These are phyloP conservation scores for Nycteola revayana DNA, from an alignment of 2,888 invertebrate genomes.

Conservation along the genomic window DNA sequence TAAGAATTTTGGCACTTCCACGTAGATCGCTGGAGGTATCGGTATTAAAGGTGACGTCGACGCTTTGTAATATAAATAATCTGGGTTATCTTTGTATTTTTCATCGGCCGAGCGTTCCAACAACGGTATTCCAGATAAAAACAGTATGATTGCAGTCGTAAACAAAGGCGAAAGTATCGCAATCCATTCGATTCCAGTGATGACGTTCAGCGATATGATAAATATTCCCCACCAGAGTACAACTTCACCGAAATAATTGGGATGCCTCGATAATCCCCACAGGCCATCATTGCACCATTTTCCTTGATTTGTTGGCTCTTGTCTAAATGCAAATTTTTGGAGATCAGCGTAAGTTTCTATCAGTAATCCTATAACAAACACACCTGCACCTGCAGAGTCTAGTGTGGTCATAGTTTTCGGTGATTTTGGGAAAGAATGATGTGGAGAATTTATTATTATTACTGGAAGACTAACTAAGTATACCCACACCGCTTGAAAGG, in stretches of 20 bases:
- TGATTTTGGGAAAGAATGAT: conserved; percentile 87
- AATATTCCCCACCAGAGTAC: conserved; percentile 97
- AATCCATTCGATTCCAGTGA: conserved; percentile 92
- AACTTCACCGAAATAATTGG: conserved; percentile 97
- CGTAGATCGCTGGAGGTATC: conserved; percentile 92
- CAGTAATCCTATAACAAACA: conserved; percentile 92
- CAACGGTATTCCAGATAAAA: conserved; percentile 94
- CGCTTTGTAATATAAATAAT: conserved; percentile 93
- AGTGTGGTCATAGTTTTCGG: conserved; percentile 93
- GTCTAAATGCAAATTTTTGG: conserved; percentile 95
- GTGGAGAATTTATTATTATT: conserved; percentile 93
- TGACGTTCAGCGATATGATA: conserved; percentile 92
- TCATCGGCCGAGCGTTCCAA: conserved; percentile 94
- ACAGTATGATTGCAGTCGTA: conserved; percentile 92
- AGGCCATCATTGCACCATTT: conserved; percentile 96
- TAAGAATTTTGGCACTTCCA: conserved; percentile 91
- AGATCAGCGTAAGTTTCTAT: conserved; percentile 96
- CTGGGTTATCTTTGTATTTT: conserved; percentile 92
- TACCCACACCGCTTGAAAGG: conserved; percentile 96
- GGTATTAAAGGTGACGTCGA: conserved; percentile 95
- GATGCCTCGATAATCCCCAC: conserved; percentile 95
- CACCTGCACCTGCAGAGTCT: conserved; percentile 92
- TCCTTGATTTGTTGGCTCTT: conserved; percentile 93
- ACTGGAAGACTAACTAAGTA: conserved; percentile 95
- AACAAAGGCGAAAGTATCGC: conserved; percentile 94